Conservation (phyloP, 2,888 invertebrate species). For the Arenicola marina region DNA sequence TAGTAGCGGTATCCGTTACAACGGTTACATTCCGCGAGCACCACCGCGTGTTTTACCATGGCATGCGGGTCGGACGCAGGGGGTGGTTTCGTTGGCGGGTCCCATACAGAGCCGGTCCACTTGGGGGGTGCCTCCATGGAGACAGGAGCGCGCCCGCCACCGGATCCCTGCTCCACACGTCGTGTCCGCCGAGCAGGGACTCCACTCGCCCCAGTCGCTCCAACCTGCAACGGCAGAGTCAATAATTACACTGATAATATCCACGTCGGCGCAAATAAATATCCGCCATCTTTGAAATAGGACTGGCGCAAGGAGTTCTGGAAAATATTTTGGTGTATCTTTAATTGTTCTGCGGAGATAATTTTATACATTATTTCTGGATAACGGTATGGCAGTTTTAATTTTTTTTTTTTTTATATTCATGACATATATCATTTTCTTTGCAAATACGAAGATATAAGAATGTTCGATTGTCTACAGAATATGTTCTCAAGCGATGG, state of each 20-base stretch:
- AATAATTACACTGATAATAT: too few species aligned
- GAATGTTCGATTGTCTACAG: too few species aligned
- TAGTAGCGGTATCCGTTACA: too few species aligned
- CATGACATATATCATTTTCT: background rate
- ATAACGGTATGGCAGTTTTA: background rate
- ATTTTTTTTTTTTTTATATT: background rate
- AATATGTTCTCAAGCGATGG: too few species aligned
- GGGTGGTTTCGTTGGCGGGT: conserved; percentile 22
- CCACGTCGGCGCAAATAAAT: too few species aligned
- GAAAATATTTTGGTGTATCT: too few species aligned
- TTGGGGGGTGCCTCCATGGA: conserved; percentile 34
- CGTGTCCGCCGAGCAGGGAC: conserved; percentile 42
- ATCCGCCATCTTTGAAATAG: too few species aligned
- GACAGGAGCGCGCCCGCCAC: conserved; percentile 43
- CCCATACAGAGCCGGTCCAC: conserved; percentile 30
- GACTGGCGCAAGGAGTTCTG: too few species aligned
- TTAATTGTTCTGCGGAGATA: background rate
- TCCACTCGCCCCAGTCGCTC: conserved; percentile 52
- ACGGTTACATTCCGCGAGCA: too few species aligned
- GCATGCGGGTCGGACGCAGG: conserved; percentile 25
- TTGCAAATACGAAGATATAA: too few species aligned
- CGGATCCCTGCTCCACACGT: conserved; percentile 50
- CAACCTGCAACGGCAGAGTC: too few species aligned
- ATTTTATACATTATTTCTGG: background rate
- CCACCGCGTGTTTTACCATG: too few species aligned